Conservation (phyloP, 2,888 invertebrate species). For the Sinohyriopsis cumingii region DNA sequence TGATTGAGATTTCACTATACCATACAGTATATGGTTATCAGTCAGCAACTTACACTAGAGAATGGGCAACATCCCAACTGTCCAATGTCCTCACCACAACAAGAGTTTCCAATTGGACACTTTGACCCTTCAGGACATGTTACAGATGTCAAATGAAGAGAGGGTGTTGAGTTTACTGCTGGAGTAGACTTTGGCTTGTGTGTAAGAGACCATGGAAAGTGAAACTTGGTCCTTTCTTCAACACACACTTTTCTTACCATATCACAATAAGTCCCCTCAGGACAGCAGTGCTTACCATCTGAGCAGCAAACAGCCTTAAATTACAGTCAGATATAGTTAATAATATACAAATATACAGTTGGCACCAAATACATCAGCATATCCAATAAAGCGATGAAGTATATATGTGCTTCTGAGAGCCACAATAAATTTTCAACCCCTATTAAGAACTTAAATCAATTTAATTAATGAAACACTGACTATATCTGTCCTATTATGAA, state of each 20-base stretch:
- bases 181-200: conserved; percentile 13
- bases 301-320: conserved; percentile 58
- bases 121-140: conserved; percentile 38
- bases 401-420: too few species aligned
- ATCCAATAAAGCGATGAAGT: too few species aligned
- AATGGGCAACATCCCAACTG: conserved; percentile 67
- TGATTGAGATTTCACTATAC: too few species aligned
- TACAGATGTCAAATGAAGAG: conserved; percentile 15
- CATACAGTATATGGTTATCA: too few species aligned
- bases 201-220: conserved; percentile 13
- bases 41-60: conserved; percentile 40
- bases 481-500: too few species aligned
- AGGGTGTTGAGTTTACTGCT: conserved; percentile 21
- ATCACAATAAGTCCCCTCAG: conserved; percentile 49
- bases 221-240: conserved; percentile 8
- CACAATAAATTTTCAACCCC: too few species aligned
- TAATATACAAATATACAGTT: too few species aligned
- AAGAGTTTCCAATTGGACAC: conserved; percentile 58
- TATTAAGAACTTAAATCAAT: too few species aligned
- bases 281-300: conserved; percentile 66
- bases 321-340: too few species aligned
- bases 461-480: too few species aligned
- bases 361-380: too few species aligned
- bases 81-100: conserved; percentile 50
- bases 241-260: conserved; percentile 14